A percentile compares a stretch with the other conserved stretches of the same genome.
phyloP scores from a whole-genome alignment of 2,113 vertebrate genomes.

The Eudorcas thomsonii region DNA sequence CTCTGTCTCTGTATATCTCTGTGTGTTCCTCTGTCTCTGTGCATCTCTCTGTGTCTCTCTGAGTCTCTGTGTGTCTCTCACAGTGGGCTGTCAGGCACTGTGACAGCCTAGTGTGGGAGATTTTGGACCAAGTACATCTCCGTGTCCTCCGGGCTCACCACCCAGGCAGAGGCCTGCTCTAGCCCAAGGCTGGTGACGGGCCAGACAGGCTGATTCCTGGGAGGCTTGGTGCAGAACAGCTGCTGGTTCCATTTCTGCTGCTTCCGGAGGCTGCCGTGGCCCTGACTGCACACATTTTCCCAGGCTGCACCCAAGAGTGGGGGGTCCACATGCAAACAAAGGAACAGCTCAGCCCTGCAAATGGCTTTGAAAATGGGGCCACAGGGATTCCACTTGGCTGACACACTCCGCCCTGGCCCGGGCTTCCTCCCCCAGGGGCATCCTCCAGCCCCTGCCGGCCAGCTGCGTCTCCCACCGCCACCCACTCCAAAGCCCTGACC shows the following conservation, averaged over 20 bases:
- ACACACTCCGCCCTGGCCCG: conserved; percentile 51
- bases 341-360: conserved; percentile 59
- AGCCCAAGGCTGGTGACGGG: not conserved
- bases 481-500: conserved; percentile 65
- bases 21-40: not conserved
- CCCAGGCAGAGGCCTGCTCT: conserved; percentile 36
- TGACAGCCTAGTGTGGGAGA: conserved; percentile 11
- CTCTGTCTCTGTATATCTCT: not conserved
- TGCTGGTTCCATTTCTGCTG: not conserved
- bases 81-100: not conserved
- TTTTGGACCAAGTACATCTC: not conserved
- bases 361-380: conserved; percentile 67
- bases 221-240: conserved; percentile 45
- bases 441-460: conserved; percentile 44
- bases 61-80: not conserved
- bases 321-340: conserved; percentile 61
- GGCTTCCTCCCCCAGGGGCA: not conserved
- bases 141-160: not conserved
- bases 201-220: not conserved
- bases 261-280: not conserved
- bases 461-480: conserved; percentile 65
- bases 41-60: not conserved
- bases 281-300: conserved; percentile 62
- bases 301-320: conserved; percentile 47
- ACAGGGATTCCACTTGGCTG: conserved; percentile 68